Evolutionary conservation across 2,888 invertebrate genomes (phyloP), one percentile per base, ranked within the genome.

Genomic region (Acleris emargana): DNA sequence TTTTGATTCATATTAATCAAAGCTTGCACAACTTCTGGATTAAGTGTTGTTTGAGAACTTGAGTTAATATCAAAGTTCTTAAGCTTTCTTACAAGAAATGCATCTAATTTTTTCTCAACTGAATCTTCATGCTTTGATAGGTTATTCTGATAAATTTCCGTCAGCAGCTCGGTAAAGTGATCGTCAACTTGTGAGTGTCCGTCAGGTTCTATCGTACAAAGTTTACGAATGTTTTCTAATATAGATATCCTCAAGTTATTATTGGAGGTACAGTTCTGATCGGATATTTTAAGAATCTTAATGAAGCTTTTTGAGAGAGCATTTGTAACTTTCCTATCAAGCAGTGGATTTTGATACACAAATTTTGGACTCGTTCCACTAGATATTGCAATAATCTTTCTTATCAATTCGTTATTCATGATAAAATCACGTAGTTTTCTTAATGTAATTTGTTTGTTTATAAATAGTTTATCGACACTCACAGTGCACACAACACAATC

Each of bases 301-400:
- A 91, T 76, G 62, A 90, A 86, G 75, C 88, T 88, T 69, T 80
- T 88, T 1, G 91, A 81, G 20, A 91, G 74, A 5, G 82, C 81
- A 50, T 73, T 74, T 0, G 90, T 82, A 3, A 90, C 85, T 45
- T 84, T 82, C 75, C 72, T 80, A 66, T 91, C 89, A 0, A 91
- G 72, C 13, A 90, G 73, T 18, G 89, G 86, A 69, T 89, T 90
- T 63, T 85, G 77, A 69, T 82, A 91, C 0, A 72, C 71, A 16
- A 89, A 80, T 57, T 78, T 77, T 22, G 89, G 87, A 50, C 86
- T 87, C 1, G 69, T 62, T 55, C 77, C 74, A 61, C 82, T 81
- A 67, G 80, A 82, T 6, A 79, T 69, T 69, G 79, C 80, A 49
- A 90, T 88, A 2, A 89, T 73, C 74, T 86, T 88, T 68, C 84